Conservation (phyloP, 2,888 invertebrate genomes). For the Panzeria rudis region DNA sequence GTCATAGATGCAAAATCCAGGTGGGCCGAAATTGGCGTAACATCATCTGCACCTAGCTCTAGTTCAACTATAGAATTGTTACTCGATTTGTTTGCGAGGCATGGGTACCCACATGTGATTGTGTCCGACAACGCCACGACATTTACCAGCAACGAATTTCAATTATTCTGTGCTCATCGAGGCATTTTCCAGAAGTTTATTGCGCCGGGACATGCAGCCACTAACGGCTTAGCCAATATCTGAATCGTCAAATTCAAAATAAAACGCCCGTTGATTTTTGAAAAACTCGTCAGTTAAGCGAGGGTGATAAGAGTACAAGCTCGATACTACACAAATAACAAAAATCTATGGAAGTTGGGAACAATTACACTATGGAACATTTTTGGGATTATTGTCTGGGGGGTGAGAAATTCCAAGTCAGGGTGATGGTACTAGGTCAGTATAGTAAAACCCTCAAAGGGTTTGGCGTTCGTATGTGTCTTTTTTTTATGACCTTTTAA, state of each 20-base stretch:
- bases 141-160: no score
- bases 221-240: conserved; percentile 58
- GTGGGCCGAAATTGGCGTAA: not conserved
- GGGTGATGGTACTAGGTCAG: no score
- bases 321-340: not conserved
- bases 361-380: no score
- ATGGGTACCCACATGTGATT: not conserved
- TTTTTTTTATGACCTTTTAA: no score
- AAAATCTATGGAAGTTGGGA: not conserved
- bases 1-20: no score
- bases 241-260: conserved; percentile 48
- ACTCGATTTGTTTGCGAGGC: not conserved
- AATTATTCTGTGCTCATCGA: conserved; percentile 4
- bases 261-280: not conserved
- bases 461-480: no score
- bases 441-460: no score
- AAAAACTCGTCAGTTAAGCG: conserved; percentile 46
- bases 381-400: no score
- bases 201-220: no score
- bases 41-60: not conserved
- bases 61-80: not conserved
- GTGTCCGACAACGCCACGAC: not conserved
- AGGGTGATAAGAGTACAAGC: conserved; percentile 41
- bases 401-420: no score
- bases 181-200: conserved; percentile 38